Conservation (phyloP, 2,888 invertebrate species). For the Lagria hirta region DNA sequence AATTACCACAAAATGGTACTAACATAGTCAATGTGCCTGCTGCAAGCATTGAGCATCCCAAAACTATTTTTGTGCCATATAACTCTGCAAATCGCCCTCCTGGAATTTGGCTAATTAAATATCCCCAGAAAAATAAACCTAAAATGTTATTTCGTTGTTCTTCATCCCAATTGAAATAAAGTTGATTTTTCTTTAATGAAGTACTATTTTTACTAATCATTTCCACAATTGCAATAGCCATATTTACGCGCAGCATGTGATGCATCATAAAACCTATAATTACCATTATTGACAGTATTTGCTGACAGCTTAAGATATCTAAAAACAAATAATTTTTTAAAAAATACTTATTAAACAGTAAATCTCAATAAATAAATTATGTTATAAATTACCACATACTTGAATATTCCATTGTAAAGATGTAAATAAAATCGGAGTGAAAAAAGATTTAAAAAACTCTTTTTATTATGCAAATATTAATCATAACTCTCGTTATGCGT, state of each 20-base stretch:
- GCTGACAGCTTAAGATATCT: constrained; percentile 55
- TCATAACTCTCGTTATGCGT: too few relatives aligned
- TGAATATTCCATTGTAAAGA: too few relatives aligned
- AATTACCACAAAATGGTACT: constrained; percentile 6
- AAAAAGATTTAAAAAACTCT: too few relatives aligned
- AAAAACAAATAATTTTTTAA: too few relatives aligned
- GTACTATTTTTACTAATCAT: constrained; percentile 3
- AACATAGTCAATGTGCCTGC: constrained; percentile 9
- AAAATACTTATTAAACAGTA: too few relatives aligned
- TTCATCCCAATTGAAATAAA: constrained; percentile 10
- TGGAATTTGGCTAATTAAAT: constrained; percentile 11
- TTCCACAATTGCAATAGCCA: constrained; percentile 13
- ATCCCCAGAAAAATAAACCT: constrained; percentile 18
- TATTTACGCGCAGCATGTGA: constrained; percentile 14
- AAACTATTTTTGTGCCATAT: constrained; percentile 7
- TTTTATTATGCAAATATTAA: too few relatives aligned
- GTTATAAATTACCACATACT: too few relatives aligned
- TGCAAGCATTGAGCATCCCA: constrained; percentile 3
- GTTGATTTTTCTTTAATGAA: background rate
- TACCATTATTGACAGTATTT: constrained; percentile 59
- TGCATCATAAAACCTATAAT: constrained; percentile 15
- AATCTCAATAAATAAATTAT: too few relatives aligned
- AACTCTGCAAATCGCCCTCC: constrained; percentile 17
- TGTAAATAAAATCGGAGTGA: too few relatives aligned
- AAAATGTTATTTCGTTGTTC: constrained; percentile 13